phyloP scores from a whole-genome alignment of 2,113 vertebrate genomes.

The Orcinus orca region DNA sequence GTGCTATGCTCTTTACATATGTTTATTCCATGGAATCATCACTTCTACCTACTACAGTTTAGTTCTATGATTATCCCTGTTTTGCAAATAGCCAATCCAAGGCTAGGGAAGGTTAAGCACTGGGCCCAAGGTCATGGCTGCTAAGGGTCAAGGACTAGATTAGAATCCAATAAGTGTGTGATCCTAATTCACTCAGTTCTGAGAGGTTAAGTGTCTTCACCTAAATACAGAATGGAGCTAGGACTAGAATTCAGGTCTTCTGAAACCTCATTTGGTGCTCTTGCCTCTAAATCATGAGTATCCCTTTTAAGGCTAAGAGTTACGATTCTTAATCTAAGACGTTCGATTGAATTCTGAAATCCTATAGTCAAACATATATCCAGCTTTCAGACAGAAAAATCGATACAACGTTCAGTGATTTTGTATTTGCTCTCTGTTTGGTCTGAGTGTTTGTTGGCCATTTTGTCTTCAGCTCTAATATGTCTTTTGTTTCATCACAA shows the following conservation, averaged over 20 bases:
- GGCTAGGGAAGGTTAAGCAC: neutral
- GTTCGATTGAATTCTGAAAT: neutral
- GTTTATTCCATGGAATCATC: slow-evolving; percentile 9
- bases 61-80: neutral
- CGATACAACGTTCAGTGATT: neutral
- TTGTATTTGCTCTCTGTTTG: slow-evolving; percentile 9
- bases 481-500: slow-evolving; percentile 2
- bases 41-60: neutral
- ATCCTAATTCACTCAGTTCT: neutral
- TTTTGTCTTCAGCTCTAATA: neutral
- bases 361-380: slow-evolving; percentile 18
- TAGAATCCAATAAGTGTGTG: neutral
- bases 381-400: slow-evolving; percentile 1
- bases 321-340: neutral
- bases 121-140: neutral
- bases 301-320: neutral
- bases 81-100: neutral
- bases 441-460: neutral
- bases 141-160: neutral
- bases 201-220: neutral
- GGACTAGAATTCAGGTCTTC: neutral
- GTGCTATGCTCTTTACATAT: neutral
- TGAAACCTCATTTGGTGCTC: neutral
- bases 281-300: neutral
- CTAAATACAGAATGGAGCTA: neutral